Base-by-base conservation (phyloP, 2,113 vertebrate species). In the Rhinichthys klamathensis region DNA sequence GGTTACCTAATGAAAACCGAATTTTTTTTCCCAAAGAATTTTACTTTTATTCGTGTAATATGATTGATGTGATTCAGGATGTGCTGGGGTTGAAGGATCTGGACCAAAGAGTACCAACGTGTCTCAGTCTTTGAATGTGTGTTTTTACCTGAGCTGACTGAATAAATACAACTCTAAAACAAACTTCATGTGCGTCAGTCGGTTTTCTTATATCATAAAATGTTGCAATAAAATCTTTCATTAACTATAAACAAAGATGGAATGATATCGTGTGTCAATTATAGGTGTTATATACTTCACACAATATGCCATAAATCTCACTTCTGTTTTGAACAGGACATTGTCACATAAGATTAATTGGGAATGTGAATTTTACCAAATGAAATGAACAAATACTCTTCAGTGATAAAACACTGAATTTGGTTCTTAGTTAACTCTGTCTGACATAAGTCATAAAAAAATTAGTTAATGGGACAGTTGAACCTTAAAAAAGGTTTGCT, bases 71-170 rank as follows among this genome's bases (percentile, higher is more conserved):
- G 18, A 75, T 49, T 84, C 67, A 60, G 27, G 72, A 49, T 74
- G 18, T 61, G 3, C 70, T 21, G 15, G n/a, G 18, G 56, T 46
- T 84, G 72, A 78, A 65, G 23, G 32, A 77, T 56, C 92, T 75
- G 91, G 23, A 87, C 82, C 76, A 70, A 81, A 72, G 18, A 38
- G 21, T 11, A 63, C 58, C 51, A 61, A 27, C 4, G 11, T 65
- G 61, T 85, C 76, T 84, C 51, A 78, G n/a, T 46, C 35, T 23
- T 4, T 80, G 32, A 63, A 46, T 30, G n/a, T 80, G n/a, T 78
- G 58, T 46, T 80, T 80, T 46, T 63, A 80, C 58, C 60, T 63
- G 58, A 44, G 51, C 41, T 85, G 60, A 69, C 49, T n/a, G 21
- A 85, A 85, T 85, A 85, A 85, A 74, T 72, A 78, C 27, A 54